phyloP scores from a whole-genome alignment of 1,140 invertebrate species.

The Araneus ventricosus region DNA sequence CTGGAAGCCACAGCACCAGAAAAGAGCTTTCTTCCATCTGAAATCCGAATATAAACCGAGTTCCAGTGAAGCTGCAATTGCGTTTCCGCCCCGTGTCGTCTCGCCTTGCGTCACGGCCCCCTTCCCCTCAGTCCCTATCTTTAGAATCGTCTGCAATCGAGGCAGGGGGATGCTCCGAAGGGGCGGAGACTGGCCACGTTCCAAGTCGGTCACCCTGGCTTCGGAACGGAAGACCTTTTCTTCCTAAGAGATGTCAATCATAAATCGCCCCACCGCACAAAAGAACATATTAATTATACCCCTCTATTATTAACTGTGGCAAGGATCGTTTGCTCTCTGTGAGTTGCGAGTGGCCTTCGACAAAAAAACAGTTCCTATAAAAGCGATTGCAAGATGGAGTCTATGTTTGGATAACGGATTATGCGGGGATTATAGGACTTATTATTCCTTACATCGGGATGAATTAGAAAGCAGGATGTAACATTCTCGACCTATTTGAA shows the following conservation, averaged over 20 bases:
- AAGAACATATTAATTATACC: not conserved
- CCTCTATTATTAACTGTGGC: not conserved
- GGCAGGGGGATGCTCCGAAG: not conserved
- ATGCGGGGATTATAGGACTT: no score
- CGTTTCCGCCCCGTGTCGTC: not conserved
- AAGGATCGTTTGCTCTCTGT: no score
- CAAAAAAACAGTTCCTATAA: no score
- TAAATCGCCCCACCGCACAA: conserved; percentile 32
- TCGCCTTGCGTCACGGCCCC: not conserved
- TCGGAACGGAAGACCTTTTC: not conserved
- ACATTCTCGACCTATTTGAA: no score
- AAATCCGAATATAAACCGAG: conserved; percentile 20
- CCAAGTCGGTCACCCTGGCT: conserved; percentile 54
- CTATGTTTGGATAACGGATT: no score
- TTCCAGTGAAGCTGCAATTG: not conserved
- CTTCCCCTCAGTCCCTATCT: conserved; percentile 6
- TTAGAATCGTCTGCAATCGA: conserved; percentile 29
- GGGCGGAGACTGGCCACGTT: not conserved
- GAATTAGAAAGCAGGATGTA: no score
- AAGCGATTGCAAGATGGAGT: no score
- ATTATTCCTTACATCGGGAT: no score
- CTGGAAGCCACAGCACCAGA: not conserved
- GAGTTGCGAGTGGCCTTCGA: no score
- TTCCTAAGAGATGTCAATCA: conserved; percentile 23
- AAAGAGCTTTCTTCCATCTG: not conserved